These are phyloP conservation scores for Pygmarrhopalites habei DNA, from an alignment of 1,140 invertebrate genomes.

Conservation along the genomic window DNA sequence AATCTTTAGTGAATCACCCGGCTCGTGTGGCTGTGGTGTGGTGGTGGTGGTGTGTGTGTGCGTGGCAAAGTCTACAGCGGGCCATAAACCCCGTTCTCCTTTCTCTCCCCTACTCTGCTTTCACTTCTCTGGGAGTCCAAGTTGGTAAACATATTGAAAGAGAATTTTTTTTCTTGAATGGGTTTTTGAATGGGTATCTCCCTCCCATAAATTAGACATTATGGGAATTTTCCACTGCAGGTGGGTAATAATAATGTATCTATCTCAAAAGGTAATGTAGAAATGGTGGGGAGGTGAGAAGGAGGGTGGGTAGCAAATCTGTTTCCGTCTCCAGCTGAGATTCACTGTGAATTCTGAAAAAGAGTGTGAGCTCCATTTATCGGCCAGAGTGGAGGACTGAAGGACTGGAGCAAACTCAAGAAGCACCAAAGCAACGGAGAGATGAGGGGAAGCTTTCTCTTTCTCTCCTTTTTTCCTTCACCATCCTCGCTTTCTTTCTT, in stretches of 20 bases:
- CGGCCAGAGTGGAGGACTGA: not conserved
- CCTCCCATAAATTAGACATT: slow-evolving; percentile 5
- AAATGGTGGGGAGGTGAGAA: not conserved
- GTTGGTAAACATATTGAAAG: too few species aligned
- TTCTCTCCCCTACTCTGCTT: too few species aligned
- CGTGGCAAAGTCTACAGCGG: too few species aligned
- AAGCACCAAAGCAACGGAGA: too few species aligned
- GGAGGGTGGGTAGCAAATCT: slow-evolving; percentile 5
- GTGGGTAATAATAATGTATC: slow-evolving; percentile 13
- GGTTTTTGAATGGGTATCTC: slow-evolving; percentile 9
- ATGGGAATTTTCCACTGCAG: slow-evolving; percentile 8
- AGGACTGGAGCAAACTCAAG: not conserved
- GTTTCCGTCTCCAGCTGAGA: slow-evolving; percentile 17
- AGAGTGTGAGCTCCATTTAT: slow-evolving; percentile 16
- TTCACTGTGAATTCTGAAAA: not conserved
- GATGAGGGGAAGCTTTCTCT: too few species aligned
- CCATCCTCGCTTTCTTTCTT: slow-evolving; percentile 1
- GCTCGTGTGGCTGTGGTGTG: too few species aligned
- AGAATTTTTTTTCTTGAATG: not conserved
- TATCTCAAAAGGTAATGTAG: not conserved
- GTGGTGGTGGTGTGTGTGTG: too few species aligned
- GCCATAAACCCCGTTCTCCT: too few species aligned
- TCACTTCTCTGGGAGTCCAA: too few species aligned
- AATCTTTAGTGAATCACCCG: too few species aligned
- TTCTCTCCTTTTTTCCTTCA: not conserved